These are phyloP conservation scores for Anabas testudineus DNA, from an alignment of 2,797 vertebrate genomes.

Conservation along the genomic window DNA sequence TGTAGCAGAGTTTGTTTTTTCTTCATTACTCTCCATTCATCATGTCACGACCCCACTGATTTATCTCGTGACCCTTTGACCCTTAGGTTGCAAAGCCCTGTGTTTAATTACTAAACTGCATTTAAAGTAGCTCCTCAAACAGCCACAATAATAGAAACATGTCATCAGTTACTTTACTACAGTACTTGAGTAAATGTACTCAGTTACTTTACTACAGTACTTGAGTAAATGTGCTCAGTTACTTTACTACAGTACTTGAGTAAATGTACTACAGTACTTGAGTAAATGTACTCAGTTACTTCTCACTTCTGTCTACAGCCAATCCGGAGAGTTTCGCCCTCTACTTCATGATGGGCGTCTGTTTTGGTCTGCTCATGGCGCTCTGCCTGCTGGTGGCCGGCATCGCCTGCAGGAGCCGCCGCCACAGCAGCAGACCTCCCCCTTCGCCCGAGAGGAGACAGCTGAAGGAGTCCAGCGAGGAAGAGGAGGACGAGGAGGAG, in stretches of 20 bases:
- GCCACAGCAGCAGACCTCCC: slow-evolving; percentile 38
- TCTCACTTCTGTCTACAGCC: slow-evolving; percentile 75
- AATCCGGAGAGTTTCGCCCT: slow-evolving; percentile 93
- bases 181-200: too few relatives aligned
- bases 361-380: slow-evolving; percentile 91
- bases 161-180: too few relatives aligned
- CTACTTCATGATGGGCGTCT: slow-evolving; percentile 95
- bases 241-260: too few relatives aligned
- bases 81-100: background rate
- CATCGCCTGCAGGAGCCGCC: slow-evolving; percentile 87
- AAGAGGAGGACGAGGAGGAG: slow-evolving; percentile 81
- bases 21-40: background rate
- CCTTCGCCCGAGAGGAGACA: slow-evolving; percentile 75
- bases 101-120: background rate
- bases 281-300: too few relatives aligned
- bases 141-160: background rate
- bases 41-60: background rate
- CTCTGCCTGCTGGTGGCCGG: slow-evolving; percentile 89
- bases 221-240: too few relatives aligned
- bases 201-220: too few relatives aligned
- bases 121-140: background rate
- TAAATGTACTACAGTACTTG: too few relatives aligned
- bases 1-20: background rate
- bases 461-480: slow-evolving; percentile 83
- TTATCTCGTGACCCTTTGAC: background rate